Conservation (phyloP, 2,888 invertebrate genomes). For the Biston betularia region DNA sequence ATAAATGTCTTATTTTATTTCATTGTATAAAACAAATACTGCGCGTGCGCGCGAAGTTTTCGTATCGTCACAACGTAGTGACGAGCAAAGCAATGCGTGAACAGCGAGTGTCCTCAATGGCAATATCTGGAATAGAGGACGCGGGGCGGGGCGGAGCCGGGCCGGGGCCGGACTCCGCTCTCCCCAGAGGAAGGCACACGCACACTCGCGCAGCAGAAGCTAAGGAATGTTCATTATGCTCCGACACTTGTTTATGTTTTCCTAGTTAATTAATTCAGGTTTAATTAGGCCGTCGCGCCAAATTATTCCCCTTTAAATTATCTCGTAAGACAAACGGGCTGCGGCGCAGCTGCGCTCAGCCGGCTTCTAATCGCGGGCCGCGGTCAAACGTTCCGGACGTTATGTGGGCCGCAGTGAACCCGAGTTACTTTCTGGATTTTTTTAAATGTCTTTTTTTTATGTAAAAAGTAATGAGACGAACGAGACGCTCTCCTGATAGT, state of each 20-base stretch:
- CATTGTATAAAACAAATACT: too few relatives aligned
- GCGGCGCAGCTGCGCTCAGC: conserved; percentile 22
- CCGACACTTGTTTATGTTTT: conserved; percentile 67
- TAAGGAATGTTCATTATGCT: conserved; percentile 48
- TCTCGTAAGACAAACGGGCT: conserved; percentile 61
- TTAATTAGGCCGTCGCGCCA: conserved; percentile 67
- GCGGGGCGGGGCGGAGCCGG: background rate
- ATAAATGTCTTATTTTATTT: too few relatives aligned
- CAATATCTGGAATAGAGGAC: too few relatives aligned
- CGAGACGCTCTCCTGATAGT: too few relatives aligned
- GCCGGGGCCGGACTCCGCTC: too few relatives aligned
- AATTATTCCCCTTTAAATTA: conserved; percentile 72
- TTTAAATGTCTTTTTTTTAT: too few relatives aligned
- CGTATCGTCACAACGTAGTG: too few relatives aligned
- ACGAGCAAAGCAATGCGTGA: too few relatives aligned
- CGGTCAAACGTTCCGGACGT: conserved; percentile 6
- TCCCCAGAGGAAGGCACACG: background rate
- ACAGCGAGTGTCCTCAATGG: background rate
- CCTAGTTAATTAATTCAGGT: conserved; percentile 69
- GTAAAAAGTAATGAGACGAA: too few relatives aligned
- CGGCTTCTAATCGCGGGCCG: conserved; percentile 17
- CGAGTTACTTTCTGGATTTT: background rate
- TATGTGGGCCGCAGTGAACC: conserved; percentile 7
- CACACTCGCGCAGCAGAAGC: conserved; percentile 1
- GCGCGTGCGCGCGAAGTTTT: too few relatives aligned